A percentile compares a stretch with the other conserved stretches of the same genome.
These are phyloP conservation scores for Mustela nigripes DNA, from an alignment of 2,113 vertebrate genomes.

Conservation along the genomic window DNA sequence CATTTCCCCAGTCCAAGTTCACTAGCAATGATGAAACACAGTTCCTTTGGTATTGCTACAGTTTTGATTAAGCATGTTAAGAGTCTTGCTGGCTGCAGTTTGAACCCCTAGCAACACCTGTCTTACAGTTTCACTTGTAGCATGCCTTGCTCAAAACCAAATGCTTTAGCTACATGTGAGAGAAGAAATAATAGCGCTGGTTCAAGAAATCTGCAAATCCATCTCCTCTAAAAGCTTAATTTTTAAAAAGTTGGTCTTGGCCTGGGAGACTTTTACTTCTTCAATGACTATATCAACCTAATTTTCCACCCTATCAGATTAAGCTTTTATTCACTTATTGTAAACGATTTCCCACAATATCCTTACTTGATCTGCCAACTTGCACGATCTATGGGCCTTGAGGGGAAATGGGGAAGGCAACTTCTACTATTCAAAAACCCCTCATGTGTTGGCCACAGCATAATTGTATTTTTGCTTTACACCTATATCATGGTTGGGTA, in stretches of 20 bases:
- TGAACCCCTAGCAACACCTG: conserved; percentile 67
- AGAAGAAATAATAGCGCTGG: conserved; percentile 57
- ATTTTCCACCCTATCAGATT: conserved; percentile 79
- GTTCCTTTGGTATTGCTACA: conserved; percentile 68
- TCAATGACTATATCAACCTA: conserved; percentile 65
- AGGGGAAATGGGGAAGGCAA: conserved; percentile 64
- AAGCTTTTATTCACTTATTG: conserved; percentile 81
- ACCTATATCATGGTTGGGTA: conserved; percentile 81
- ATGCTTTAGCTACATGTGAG: conserved; percentile 64
- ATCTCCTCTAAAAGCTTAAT: conserved; percentile 64
- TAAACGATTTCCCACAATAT: conserved; percentile 75
- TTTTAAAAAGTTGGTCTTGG: conserved; percentile 67
- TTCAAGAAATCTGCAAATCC: conserved; percentile 66
- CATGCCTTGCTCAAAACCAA: conserved; percentile 71
- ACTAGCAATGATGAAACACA: conserved; percentile 58
- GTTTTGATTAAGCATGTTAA: conserved; percentile 77
- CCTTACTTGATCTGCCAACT: conserved; percentile 79
- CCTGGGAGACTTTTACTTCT: conserved; percentile 66
- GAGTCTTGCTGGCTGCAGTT: conserved; percentile 73
- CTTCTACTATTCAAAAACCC: conserved; percentile 79
- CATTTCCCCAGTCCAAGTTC: neutral
- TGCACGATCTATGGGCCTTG: conserved; percentile 72
- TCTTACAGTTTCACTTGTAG: conserved; percentile 67
- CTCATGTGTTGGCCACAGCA: conserved; percentile 74
- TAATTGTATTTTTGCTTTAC: conserved; percentile 84